phyloP scores from a whole-genome alignment of 2,113 vertebrate species.

The Danionella cerebrum region DNA sequence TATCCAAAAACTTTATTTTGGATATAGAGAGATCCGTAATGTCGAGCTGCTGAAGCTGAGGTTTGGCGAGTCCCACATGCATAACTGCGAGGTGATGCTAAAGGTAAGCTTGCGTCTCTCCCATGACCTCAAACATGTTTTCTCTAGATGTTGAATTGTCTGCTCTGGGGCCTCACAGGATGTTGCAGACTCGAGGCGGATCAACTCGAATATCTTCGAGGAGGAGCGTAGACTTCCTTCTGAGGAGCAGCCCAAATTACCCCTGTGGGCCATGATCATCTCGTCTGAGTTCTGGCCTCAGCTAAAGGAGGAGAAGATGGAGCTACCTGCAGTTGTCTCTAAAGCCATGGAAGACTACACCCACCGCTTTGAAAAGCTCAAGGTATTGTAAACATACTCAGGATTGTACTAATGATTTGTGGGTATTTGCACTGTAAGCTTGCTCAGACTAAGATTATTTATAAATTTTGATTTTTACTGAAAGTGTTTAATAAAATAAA shows the following conservation, averaged over 20 bases:
- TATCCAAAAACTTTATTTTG: too few relatives aligned
- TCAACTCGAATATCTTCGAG: slow-evolving; percentile 88
- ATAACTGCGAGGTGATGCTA: slow-evolving; percentile 96
- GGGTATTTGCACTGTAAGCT: too few relatives aligned
- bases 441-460: too few relatives aligned
- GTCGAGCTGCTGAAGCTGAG: slow-evolving; percentile 95
- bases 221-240: slow-evolving; percentile 79
- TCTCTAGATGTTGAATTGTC: background rate
- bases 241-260: slow-evolving; percentile 74
- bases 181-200: slow-evolving; percentile 90
- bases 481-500: too few relatives aligned
- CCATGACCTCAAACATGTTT: background rate
- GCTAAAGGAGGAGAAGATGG: slow-evolving; percentile 94
- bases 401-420: too few relatives aligned
- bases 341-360: slow-evolving; percentile 88
- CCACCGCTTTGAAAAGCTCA: slow-evolving; percentile 91
- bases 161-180: slow-evolving; percentile 74
- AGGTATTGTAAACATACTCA: slow-evolving; percentile 64
- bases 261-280: slow-evolving; percentile 82
- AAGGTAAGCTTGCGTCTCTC: slow-evolving; percentile 71
- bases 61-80: slow-evolving; percentile 96
- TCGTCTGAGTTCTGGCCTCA: slow-evolving; percentile 96
- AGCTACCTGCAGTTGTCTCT: slow-evolving; percentile 77
- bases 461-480: too few relatives aligned
- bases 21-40: slow-evolving; percentile 86